Evolutionary conservation across 2,888 invertebrate genomes (phyloP), one percentile per base, ranked within the genome.

Genomic region (Stenurella melanura): DNA sequence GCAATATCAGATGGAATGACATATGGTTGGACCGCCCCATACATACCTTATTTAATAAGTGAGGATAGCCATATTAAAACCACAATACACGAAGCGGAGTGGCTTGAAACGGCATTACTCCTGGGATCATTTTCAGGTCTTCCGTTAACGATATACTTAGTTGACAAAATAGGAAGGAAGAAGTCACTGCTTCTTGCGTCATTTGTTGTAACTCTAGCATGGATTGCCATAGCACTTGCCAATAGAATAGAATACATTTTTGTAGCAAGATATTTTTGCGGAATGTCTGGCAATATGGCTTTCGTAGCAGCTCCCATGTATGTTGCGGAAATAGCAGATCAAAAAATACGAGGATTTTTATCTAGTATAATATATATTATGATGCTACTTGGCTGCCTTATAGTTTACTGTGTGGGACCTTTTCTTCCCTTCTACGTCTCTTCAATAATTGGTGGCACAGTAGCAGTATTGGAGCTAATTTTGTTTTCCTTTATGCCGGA

Each of bases 1-100:
- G 89, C 89, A 6, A 86, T 89, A 54, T 88, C 88, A 1, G 89
- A 89, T 85, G 89, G 89, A 12, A 89, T 89, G 87, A 87, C 87
- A 67, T 89, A 89, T 69, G 89, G 88, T 15, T 89, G 89, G 89
- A 87, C 89, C 15, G 87, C 89, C 0, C 89, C 89, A 0, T 85
- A 88, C 38, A 84, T 89, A 11, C 89, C 89, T 3, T 84, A 88
- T 26, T 84, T 89, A 11, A 76, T 86, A 69, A 81, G 84, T n/a
- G 81, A 82, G 6, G 81, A 86, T 30, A 84, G 86, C 12, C 89
- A 89, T 63, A 86, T 89, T 4, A 76, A 79, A 68, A 88, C 89
- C 54, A 82, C 84, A 17, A 78, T 81, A 75, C 78, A 75, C 68
- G 85, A 86, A 67, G 84, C 84, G 12, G 83, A 82, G 42, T 86